Conservation (phyloP, 2,888 invertebrate genomes). For the Nebria salina region DNA sequence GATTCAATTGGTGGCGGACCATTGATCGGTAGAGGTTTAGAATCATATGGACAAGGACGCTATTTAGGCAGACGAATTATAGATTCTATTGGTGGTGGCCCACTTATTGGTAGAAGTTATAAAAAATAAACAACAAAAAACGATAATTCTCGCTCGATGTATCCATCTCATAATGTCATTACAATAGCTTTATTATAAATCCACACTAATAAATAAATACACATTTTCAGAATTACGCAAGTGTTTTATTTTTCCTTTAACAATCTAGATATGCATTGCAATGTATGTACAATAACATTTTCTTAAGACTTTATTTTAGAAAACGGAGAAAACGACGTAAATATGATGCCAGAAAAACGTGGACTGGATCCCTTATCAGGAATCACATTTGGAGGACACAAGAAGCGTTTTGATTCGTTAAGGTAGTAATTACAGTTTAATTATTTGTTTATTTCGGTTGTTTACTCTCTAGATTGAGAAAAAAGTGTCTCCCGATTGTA, state of each 20-base stretch:
- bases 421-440: conserved; percentile 12
- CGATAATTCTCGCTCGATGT: neutral
- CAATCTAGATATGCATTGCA: neutral
- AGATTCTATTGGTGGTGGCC: conserved; percentile 50
- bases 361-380: conserved; percentile 34
- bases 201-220: conserved; percentile 13
- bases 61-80: conserved; percentile 43
- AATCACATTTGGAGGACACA: conserved; percentile 32
- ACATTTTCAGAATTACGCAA: conserved; percentile 15
- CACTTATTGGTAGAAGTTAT: conserved; percentile 45
- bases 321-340: conserved; percentile 15
- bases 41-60: conserved; percentile 28
- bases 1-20: conserved; percentile 50
- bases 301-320: conserved; percentile 41
- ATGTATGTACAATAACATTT: conserved; percentile 23
- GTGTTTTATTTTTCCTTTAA: conserved; percentile 6
- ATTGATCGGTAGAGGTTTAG: conserved; percentile 46
- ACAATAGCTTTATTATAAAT: conserved; percentile 10
- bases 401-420: conserved; percentile 27
- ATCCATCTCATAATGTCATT: neutral
- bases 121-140: neutral
- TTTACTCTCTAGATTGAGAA: no score
- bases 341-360: conserved; percentile 14
- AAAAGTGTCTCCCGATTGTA: no score
- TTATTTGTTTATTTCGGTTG: neutral